Base-by-base conservation (phyloP, 2,113 vertebrate species). In the Ranitomeya imitator region DNA sequence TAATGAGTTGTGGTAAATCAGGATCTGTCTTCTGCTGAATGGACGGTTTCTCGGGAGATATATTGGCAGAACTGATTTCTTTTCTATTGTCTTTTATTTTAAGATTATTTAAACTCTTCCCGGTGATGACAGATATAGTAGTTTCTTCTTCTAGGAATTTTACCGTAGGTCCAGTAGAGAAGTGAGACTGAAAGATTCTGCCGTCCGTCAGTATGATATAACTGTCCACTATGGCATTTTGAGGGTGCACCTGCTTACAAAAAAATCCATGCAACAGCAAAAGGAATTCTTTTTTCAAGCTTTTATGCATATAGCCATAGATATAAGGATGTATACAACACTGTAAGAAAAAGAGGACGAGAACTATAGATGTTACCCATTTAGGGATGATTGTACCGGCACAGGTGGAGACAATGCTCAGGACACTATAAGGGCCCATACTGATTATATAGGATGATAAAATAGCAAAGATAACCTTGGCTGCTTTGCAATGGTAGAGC, bases 271-370 rank as follows among this genome's bases (percentile, higher is more conserved):
- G 96, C 71, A 98, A 93, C 89, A 97, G 89, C 26, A 83, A 88
- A 52, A 92, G 85, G 82, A 93, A 90, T 86, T 93, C 93, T 79
- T 93, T 93, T 90, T 91, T 92, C 89, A 77, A 31, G 7, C 96
- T 96, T 82, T 96, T 96, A 91, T 97, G 96, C 96, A 97, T 97
- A 94, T 97, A 98, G 12, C 97, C 96, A 13, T 97, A 97, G 91
- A 97, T 95, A 90, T 97, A 97, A 0, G 97, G 96, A 88, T 97
- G 96, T 19, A 97, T 93, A 92, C 96, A 97, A 90, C 96, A 97
- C 94, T 97, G 97, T 87, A 96, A 91, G 85, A 97, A 97, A 91
- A 98, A 97, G 85, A 97, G 95, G 90, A 97, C 94, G 19, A 97
- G 94, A 11, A 96, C 94, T 37, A 95, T 85, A 16, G 96, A 96